A percentile compares a stretch with the other conserved stretches of the same genome.
phyloP scores from a whole-genome alignment of 2,888 invertebrate genomes.

The Drosophila setosimentum region DNA sequence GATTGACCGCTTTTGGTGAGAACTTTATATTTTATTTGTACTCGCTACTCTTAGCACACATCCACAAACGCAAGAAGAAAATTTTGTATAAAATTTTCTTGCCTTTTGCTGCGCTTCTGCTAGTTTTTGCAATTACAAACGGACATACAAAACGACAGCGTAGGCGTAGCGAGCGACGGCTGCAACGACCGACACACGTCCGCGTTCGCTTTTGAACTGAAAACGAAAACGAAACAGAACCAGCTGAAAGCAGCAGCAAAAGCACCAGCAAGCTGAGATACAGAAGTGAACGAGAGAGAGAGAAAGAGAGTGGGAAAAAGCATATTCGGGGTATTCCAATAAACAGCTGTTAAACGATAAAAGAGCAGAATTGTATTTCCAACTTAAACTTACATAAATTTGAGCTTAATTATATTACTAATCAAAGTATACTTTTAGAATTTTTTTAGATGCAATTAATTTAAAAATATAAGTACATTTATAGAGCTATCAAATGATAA shows the following conservation, averaged over 20 bases:
- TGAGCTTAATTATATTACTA: no score
- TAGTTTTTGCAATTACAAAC: constrained; percentile 72
- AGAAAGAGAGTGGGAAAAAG: constrained; percentile 10
- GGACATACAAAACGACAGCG: constrained; percentile 57
- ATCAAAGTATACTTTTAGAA: neutral
- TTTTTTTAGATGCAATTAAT: neutral
- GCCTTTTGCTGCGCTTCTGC: constrained; percentile 43
- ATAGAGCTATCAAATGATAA: neutral
- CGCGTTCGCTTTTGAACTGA: constrained; percentile 62
- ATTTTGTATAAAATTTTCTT: constrained; percentile 51
- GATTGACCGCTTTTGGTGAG: constrained; percentile 33
- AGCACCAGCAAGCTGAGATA: constrained; percentile 38
- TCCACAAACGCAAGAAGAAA: constrained; percentile 50
- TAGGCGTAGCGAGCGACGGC: constrained; percentile 58
- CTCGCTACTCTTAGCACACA: constrained; percentile 33
- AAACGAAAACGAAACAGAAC: constrained; percentile 48
- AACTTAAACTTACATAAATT: neutral
- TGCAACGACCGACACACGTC: constrained; percentile 60
- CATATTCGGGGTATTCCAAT: constrained; percentile 32
- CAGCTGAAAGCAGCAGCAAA: constrained; percentile 44
- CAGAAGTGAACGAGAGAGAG: constrained; percentile 15
- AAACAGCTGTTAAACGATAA: constrained; percentile 12
- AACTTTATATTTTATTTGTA: constrained; percentile 38
- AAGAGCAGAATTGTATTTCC: neutral
- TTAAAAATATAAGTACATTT: neutral